Conservation (phyloP, 1,140 invertebrate species). For the Bombus terrestris region DNA sequence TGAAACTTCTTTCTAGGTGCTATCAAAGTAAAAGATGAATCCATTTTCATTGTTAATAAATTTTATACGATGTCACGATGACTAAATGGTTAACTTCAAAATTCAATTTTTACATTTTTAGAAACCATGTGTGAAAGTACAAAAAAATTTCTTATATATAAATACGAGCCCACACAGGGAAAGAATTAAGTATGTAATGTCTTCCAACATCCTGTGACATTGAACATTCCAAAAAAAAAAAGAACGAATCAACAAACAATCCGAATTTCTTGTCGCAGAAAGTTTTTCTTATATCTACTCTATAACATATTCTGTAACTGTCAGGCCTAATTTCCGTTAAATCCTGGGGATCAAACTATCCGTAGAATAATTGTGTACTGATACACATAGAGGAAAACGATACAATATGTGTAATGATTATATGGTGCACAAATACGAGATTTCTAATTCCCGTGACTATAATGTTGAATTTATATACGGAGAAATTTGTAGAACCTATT, state of each 20-base stretch:
- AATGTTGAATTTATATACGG: conserved; percentile 45
- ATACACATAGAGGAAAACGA: conserved; percentile 35
- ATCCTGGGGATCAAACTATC: conserved; percentile 58
- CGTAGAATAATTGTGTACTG: conserved; percentile 50
- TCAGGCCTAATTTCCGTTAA: conserved; percentile 60
- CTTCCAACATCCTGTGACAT: conserved; percentile 54
- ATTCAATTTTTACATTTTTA: conserved; percentile 42
- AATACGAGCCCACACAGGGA: conserved; percentile 9
- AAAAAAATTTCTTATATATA: conserved; percentile 44
- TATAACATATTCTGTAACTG: conserved; percentile 5
- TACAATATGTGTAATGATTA: conserved; percentile 42
- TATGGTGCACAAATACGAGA: conserved; percentile 41
- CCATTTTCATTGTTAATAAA: conserved; percentile 45
- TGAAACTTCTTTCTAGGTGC: conserved; percentile 46
- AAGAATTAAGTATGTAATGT: conserved; percentile 34
- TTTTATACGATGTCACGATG: conserved; percentile 52
- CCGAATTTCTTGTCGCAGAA: conserved; percentile 45
- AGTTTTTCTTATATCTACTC: conserved; percentile 20
- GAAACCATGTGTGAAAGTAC: conserved; percentile 50
- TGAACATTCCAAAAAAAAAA: conserved; percentile 61
- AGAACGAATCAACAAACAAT: conserved; percentile 43
- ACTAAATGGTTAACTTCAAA: conserved; percentile 14
- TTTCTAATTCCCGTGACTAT: neutral
- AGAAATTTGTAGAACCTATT: conserved; percentile 56
- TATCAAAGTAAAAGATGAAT: conserved; percentile 34